Evolutionary conservation across 2,113 vertebrate species (phyloP), one percentile per base, ranked within the genome.

Genomic region (Poecile atricapillus): DNA sequence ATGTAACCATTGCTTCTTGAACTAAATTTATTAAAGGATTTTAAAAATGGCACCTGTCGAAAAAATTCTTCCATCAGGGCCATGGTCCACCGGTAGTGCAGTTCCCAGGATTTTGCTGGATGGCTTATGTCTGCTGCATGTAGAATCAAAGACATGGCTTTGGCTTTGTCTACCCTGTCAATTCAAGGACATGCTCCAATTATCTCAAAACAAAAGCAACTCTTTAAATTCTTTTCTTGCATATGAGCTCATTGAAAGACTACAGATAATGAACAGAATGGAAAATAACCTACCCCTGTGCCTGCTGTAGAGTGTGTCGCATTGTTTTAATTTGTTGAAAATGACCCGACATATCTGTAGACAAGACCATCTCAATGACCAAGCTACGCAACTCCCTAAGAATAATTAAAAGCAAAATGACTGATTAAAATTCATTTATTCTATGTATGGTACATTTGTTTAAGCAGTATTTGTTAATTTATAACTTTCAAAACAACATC

Each of bases 91-190:
- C 98, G 98, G 77, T 99, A 97, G 91, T 99, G 99, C 87, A 99
- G 98, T 27, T 98, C 95, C 99, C 99, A 99, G 91, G 95, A 94
- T 97, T 99, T 99, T 95, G 99, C 99, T 43, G 99, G 99, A 96
- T 99, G 99, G 95, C 99, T 99, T 97, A 99, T 99, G 95, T 99
- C 99, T 46, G 99, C 99, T 13, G 99, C 99, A 56, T 99, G 99
- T 89, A 99, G 98, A 94, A 99, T 98, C 98, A 99, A 97, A 69
- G 99, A 99, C 98, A 99, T 98, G 84, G 99, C 99, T 98, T 99
- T 99, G 77, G 99, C 98, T 98, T 99, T 99, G 98, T 99, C 99
- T 89, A 99, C 98, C 97, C 99, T 99, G 97, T 89, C 76, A 97
- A 97, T 97, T 92, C 94, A 98, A 98, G 94, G 91, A 96, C 87